Base-by-base conservation (phyloP, 2,888 invertebrate species). In the Diogma glabrata region DNA sequence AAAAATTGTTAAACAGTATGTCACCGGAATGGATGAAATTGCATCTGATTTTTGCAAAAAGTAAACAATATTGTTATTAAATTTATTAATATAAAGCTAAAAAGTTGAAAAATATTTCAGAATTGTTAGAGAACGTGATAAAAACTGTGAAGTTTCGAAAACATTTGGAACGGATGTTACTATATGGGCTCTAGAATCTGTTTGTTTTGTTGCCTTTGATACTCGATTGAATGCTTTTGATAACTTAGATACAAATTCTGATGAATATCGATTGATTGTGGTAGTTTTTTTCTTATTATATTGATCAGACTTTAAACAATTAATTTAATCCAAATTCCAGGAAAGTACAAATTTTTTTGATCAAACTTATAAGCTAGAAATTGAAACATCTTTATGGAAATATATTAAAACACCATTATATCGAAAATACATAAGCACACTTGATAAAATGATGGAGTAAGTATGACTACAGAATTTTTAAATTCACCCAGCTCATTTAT, bases 161-260 rank as follows among this genome's bases (percentile, higher is more conserved):
- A 61, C 75, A 57, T 76, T 79, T 54, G 53, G 65, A 2, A 67
- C 70, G 8, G 74, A 75, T 56, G 59, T 77, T 2, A 72, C 73
- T 51, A 73, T 72, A 58, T 76, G 78, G 74, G 71, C 76, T n/a
- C 64, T 81, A 14, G 81, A 81, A 64, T 76, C 72, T 1, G 62
- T 73, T 3, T 64, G 65, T 5, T 60, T 65, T 1, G 63, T 73
- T n/a, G 71, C 71, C 0, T 55, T 72, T 17, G 69, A 73, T 52
- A 67, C 60, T 4, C 56, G 64, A 43, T 53, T 68, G 14, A 64
- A 63, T 5, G 46, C 65, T 4, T 55, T 67, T 9, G 54, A 54
- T 9, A 53, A 55, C 10, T 45, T 56, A 22, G 47, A 51, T 10
- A 26, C 50, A 8, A 49, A 51, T n/a, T 49, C 49, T 9, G 54